Conservation (phyloP, 2,113 vertebrate species). For the Cochlearius cochlearius region DNA sequence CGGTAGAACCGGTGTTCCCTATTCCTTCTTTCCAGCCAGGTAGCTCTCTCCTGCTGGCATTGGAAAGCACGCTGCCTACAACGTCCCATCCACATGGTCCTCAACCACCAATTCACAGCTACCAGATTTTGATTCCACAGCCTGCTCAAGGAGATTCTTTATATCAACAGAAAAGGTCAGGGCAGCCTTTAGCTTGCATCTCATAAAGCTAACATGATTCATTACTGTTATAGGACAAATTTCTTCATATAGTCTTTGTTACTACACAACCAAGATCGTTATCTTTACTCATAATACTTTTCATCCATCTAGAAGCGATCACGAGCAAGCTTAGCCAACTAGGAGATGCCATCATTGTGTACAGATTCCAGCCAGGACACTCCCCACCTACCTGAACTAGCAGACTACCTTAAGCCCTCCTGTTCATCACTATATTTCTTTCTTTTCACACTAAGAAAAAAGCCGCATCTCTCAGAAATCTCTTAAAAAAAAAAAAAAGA, state of each 20-base stretch:
- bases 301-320: not conserved
- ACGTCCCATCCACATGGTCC: not conserved
- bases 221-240: not conserved
- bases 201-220: not conserved
- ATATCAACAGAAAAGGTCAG: not conserved
- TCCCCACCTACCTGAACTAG: not conserved
- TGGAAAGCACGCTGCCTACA: not conserved
- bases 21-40: not conserved
- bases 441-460: not conserved
- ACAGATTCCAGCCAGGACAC: not conserved
- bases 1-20: not conserved
- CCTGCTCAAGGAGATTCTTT: not conserved
- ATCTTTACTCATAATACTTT: not conserved
- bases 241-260: not conserved
- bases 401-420: not conserved
- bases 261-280: not conserved
- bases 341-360: not conserved
- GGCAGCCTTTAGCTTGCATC: not conserved
- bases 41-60: not conserved
- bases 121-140: not conserved
- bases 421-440: not conserved
- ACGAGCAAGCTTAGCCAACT: not conserved
- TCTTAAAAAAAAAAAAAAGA: not conserved
- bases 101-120: not conserved
- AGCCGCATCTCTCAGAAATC: not conserved